Evolutionary conservation across 2,797 vertebrate genomes (phyloP).

Genomic region (Molothrus ater): DNA sequence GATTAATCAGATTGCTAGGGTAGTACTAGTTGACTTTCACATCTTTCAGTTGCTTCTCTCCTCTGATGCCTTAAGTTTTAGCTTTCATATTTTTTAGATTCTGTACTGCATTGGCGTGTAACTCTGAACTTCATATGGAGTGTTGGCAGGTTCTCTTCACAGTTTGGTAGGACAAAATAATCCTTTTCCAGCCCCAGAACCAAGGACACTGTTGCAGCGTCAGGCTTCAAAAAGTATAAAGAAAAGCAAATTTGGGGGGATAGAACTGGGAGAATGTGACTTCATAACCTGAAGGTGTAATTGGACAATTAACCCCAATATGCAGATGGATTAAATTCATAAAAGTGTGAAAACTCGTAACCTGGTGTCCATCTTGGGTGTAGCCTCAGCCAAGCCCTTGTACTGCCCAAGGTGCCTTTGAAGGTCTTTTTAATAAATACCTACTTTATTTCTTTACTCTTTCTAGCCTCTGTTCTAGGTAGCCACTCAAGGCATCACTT

Average conservation of each 20-base stretch:
- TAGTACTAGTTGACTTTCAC: not conserved
- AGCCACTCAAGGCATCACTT: not conserved
- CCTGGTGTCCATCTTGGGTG: fast-evolving
- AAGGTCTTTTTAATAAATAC: not conserved
- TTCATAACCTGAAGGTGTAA: not conserved
- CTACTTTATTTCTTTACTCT: not conserved
- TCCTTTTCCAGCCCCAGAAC: not conserved
- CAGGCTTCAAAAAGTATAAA: not conserved
- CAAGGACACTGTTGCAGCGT: not conserved
- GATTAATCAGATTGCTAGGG: not conserved
- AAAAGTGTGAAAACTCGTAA: not conserved
- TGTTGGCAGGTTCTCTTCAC: not conserved
- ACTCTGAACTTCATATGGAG: not conserved
- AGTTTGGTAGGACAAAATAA: not conserved
- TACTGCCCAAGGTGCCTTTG: not conserved
- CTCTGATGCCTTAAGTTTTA: not conserved
- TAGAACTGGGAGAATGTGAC: not conserved
- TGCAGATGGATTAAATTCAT: not conserved
- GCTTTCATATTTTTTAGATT: not conserved
- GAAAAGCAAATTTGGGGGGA: not conserved
- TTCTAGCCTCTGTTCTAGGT: not conserved
- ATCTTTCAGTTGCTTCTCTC: not conserved
- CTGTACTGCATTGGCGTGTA: not conserved
- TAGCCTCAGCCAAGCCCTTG: fast-evolving
- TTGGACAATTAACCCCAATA: not conserved